Percentiles rank a stretch among this genome's conserved stretches.
Conservation (phyloP, 1,140 invertebrate species). For the Eumeta japonica region DNA sequence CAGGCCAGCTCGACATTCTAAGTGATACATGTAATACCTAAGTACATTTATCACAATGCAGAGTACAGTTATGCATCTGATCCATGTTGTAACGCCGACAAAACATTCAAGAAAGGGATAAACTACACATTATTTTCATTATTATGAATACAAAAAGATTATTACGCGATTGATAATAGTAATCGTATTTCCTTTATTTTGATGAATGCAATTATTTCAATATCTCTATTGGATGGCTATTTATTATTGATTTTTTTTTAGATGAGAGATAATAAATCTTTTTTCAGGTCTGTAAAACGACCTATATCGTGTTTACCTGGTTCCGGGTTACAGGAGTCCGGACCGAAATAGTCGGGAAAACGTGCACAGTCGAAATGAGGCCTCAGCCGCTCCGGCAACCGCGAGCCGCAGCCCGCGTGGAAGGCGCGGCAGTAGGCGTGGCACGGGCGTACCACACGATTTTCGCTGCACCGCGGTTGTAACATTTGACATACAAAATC, state of each 20-base stretch:
- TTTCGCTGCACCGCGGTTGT: conserved; percentile 71
- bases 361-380: conserved; percentile 74
- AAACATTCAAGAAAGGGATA: not conserved
- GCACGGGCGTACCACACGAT: conserved; percentile 68
- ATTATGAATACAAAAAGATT: too few species aligned
- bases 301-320: conserved; percentile 60
- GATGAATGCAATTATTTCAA: too few species aligned
- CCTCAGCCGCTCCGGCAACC: conserved; percentile 69
- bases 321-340: conserved; percentile 71
- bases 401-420: conserved; percentile 74
- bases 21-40: conserved; percentile 10
- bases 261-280: not conserved
- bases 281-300: not conserved
- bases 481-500: conserved; percentile 84
- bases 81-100: not conserved
- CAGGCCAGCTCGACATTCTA: conserved; percentile 71
- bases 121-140: too few species aligned
- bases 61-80: not conserved
- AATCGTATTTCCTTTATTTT: too few species aligned
- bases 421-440: conserved; percentile 83
- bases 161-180: too few species aligned
- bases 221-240: too few species aligned
- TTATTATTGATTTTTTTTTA: too few species aligned
- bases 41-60: not conserved
- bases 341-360: conserved; percentile 76